Conservation (phyloP, 1,140 invertebrate species). For the Pseudomyrmex dendroicus region DNA sequence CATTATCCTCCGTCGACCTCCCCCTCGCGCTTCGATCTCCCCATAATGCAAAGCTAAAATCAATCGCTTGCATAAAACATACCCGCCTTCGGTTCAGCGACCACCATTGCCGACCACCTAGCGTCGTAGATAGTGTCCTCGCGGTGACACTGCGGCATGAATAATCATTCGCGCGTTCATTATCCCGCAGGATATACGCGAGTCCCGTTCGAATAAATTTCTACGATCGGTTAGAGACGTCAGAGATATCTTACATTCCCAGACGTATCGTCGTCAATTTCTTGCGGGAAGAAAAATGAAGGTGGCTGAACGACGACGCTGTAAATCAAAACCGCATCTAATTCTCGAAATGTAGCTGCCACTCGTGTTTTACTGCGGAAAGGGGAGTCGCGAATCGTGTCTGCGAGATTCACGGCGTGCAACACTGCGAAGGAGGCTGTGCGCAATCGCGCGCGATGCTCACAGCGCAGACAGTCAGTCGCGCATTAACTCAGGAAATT, state of each 20-base stretch:
- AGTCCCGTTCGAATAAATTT: conserved; percentile 48
- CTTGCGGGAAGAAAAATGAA: not conserved
- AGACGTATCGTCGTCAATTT: not conserved
- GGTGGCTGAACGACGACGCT: too few relatives aligned
- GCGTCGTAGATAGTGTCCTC: conserved; percentile 60
- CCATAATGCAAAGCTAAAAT: conserved; percentile 66
- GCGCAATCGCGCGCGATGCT: conserved; percentile 56
- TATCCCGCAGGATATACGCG: conserved; percentile 46
- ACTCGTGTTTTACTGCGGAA: not conserved
- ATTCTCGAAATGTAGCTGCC: not conserved
- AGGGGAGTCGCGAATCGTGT: not conserved
- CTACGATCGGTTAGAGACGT: not conserved
- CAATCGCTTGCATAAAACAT: conserved; percentile 73
- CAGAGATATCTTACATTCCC: not conserved
- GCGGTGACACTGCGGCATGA: conserved; percentile 66
- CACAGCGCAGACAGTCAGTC: conserved; percentile 54
- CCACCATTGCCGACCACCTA: conserved; percentile 27
- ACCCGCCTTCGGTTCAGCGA: conserved; percentile 40
- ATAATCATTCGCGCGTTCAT: conserved; percentile 68
- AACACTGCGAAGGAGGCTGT: conserved; percentile 43
- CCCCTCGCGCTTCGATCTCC: not conserved
- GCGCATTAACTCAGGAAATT: conserved; percentile 75
- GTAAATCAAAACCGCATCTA: not conserved
- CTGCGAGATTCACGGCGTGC: conserved; percentile 28
- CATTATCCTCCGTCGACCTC: conserved; percentile 15